Evolutionary conservation across 2,888 invertebrate species (phyloP).

Genomic region (Sceliomorpha sp.): DNA sequence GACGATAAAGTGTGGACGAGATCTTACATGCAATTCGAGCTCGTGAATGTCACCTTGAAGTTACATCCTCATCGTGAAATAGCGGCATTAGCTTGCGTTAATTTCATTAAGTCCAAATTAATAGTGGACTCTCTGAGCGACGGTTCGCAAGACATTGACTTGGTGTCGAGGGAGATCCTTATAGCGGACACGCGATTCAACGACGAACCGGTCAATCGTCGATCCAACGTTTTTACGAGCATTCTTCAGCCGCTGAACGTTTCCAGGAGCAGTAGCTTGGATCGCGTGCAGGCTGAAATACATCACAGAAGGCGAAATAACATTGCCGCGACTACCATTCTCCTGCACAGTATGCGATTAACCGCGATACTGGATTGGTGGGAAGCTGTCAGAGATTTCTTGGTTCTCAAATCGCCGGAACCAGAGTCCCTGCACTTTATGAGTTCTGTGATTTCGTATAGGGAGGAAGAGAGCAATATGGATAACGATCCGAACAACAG

Average conservation of each 20-base stretch:
- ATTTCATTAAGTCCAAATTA: slow-evolving; percentile 94
- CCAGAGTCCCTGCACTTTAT: slow-evolving; percentile 69
- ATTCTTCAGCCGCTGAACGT: slow-evolving; percentile 90
- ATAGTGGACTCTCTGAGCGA: slow-evolving; percentile 93
- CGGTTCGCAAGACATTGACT: slow-evolving; percentile 93
- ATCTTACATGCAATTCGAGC: slow-evolving; percentile 89
- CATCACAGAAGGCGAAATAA: slow-evolving; percentile 87
- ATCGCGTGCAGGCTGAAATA: slow-evolving; percentile 87
- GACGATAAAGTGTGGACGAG: slow-evolving; percentile 86
- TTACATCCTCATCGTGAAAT: slow-evolving; percentile 83
- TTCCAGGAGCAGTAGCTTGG: slow-evolving; percentile 76
- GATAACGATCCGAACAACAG: slow-evolving; percentile 59
- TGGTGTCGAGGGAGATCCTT: slow-evolving; percentile 94
- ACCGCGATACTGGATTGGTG: slow-evolving; percentile 98
- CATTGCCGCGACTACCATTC: slow-evolving; percentile 90
- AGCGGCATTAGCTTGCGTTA: slow-evolving; percentile 89
- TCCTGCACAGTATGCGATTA: slow-evolving; percentile 96
- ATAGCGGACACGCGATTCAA: slow-evolving; percentile 89
- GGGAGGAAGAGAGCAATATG: too few species aligned
- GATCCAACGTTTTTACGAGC: slow-evolving; percentile 92
- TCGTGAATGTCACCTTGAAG: slow-evolving; percentile 92
- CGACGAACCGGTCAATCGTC: slow-evolving; percentile 85
- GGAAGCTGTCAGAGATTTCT: slow-evolving; percentile 90
- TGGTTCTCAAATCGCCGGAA: slow-evolving; percentile 82
- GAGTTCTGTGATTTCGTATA: slow-evolving; percentile 28